Percentiles rank a stretch among this genome's conserved stretches.
These are phyloP conservation scores for Neolamprologus caudopunctatus DNA, from an alignment of 2,113 vertebrate genomes.

Conservation along the genomic window DNA sequence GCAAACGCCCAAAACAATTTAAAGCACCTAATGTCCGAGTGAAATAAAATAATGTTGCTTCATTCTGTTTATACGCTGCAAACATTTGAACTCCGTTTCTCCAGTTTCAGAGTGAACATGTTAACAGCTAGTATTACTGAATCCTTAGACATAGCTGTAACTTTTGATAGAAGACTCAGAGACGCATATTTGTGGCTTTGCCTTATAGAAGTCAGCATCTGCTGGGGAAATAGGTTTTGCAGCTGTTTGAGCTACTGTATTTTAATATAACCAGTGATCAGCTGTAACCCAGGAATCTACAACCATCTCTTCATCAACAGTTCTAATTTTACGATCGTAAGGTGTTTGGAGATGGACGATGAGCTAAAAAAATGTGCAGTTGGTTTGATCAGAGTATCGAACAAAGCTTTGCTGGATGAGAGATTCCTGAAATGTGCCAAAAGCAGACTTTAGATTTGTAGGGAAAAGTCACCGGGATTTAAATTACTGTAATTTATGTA, in stretches of 20 bases:
- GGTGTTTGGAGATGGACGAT: background rate
- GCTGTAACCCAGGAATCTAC: background rate
- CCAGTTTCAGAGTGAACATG: background rate
- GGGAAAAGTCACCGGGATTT: background rate
- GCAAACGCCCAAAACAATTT: background rate
- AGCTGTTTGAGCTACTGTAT: background rate
- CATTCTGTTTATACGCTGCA: fast-evolving
- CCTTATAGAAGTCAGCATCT: background rate
- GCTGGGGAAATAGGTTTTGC: background rate
- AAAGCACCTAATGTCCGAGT: fast-evolving
- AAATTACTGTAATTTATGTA: background rate
- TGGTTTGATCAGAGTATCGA: background rate
- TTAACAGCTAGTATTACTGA: background rate
- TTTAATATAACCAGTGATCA: background rate
- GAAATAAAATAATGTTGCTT: background rate
- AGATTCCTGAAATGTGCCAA: background rate
- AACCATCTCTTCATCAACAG: background rate
- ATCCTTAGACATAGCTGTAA: background rate
- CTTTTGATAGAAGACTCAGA: background rate
- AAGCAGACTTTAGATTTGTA: background rate
- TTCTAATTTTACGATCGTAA: background rate
- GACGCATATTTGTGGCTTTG: background rate
- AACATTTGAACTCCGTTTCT: background rate
- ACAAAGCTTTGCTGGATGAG: background rate
- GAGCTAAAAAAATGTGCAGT: background rate